Conservation (phyloP, 2,797 vertebrate species). For the Lophius americanus region DNA sequence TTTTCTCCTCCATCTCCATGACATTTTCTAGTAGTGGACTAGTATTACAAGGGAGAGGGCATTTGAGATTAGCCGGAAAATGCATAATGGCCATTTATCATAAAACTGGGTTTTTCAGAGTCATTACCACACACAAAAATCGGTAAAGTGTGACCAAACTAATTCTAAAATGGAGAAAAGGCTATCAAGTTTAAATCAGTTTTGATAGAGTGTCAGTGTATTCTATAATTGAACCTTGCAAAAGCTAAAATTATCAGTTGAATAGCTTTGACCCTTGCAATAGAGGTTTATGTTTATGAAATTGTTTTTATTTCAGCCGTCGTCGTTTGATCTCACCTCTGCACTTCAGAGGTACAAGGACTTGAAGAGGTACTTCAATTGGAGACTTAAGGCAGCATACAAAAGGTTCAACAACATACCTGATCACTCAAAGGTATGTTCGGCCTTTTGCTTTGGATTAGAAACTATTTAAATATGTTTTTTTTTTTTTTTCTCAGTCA, state of each 20-base stretch:
- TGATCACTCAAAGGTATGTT: conserved; percentile 78
- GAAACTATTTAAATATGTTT: neutral
- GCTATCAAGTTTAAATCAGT: too few relatives aligned
- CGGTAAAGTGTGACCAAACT: too few relatives aligned
- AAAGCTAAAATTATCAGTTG: neutral
- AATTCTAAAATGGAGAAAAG: too few relatives aligned
- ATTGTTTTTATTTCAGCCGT: conserved; percentile 10
- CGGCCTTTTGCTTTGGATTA: neutral
- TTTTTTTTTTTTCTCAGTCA: fast-evolving
- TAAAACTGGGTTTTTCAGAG: too few relatives aligned
- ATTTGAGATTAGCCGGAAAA: too few relatives aligned
- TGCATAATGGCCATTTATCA: too few relatives aligned
- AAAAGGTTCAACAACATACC: conserved; percentile 62
- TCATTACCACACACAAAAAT: too few relatives aligned
- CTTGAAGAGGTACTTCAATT: conserved; percentile 82
- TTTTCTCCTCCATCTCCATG: too few relatives aligned
- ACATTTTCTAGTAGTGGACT: too few relatives aligned
- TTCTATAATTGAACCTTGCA: too few relatives aligned
- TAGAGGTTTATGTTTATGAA: neutral
- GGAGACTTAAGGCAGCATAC: conserved; percentile 78
- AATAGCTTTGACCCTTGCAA: neutral
- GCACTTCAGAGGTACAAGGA: conserved; percentile 75
- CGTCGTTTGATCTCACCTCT: conserved; percentile 60
- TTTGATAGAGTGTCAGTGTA: neutral
- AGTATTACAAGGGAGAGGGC: too few relatives aligned